phyloP scores from a whole-genome alignment of 2,797 vertebrate genomes.

The Cetoscarus ocellatus region DNA sequence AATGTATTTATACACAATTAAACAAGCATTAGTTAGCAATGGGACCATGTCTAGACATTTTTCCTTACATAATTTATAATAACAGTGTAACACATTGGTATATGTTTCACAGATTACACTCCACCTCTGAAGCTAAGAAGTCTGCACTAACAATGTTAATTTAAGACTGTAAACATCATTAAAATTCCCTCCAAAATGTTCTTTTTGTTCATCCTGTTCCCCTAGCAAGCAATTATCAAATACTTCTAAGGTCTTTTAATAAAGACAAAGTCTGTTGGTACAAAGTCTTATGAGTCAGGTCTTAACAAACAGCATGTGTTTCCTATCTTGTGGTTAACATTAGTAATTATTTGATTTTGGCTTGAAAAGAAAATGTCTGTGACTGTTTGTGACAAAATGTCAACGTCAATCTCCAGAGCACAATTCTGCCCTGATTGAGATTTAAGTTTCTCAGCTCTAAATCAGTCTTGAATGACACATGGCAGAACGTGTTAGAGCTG shows the following conservation, averaged over 20 bases:
- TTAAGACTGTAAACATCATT: slow-evolving; percentile 18
- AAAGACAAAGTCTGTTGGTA: slow-evolving; percentile 39
- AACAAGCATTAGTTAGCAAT: slow-evolving; percentile 21
- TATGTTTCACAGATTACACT: slow-evolving; percentile 33
- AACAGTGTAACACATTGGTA: slow-evolving; percentile 3
- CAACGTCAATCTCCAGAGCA: slow-evolving; percentile 64
- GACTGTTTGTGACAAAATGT: slow-evolving; percentile 73
- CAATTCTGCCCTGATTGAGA: slow-evolving; percentile 67
- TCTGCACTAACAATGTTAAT: slow-evolving; percentile 8
- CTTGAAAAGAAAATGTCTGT: slow-evolving; percentile 14
- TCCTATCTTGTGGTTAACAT: slow-evolving; percentile 60
- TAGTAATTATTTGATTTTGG: slow-evolving; percentile 64
- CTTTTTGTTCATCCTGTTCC: slow-evolving; percentile 21
- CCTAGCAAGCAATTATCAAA: slow-evolving; percentile 46
- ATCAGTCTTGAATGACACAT: slow-evolving; percentile 70
- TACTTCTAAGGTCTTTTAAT: slow-evolving; percentile 38
- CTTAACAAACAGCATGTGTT: slow-evolving; percentile 59
- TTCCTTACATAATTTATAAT: slow-evolving; percentile 13
- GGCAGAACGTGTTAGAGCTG: slow-evolving; percentile 60
- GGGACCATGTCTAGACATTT: slow-evolving; percentile 9
- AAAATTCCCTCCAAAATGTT: slow-evolving; percentile 10
- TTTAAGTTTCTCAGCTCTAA: slow-evolving; percentile 58
- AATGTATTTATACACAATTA: slow-evolving; percentile 22
- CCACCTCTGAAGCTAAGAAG: slow-evolving; percentile 27
- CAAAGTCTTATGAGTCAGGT: slow-evolving; percentile 37